Evolutionary conservation across 2,888 invertebrate genomes (phyloP).

Genomic region (Griposia aprilina): DNA sequence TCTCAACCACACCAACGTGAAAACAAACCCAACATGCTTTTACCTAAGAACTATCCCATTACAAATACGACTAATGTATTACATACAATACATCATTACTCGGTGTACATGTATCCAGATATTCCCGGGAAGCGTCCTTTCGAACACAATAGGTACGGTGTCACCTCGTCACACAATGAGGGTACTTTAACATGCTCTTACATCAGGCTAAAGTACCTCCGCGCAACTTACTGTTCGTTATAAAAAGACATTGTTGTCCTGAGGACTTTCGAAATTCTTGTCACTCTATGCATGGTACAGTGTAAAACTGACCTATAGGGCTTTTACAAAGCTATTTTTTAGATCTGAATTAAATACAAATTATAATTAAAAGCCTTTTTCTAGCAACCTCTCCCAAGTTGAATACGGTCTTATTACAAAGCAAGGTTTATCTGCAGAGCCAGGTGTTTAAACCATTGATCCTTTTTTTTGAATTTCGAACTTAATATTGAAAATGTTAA

Average conservation of each 20-base stretch:
- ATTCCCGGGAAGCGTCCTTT: slow-evolving; percentile 67
- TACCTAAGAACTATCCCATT: slow-evolving; percentile 53
- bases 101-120: slow-evolving; percentile 54
- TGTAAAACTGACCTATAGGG: slow-evolving; percentile 33
- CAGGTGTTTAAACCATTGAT: not conserved
- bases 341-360: not conserved
- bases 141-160: slow-evolving; percentile 77
- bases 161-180: slow-evolving; percentile 74
- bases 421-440: not conserved
- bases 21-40: slow-evolving; percentile 34
- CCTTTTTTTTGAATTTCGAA: not conserved
- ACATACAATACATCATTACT: slow-evolving; percentile 50
- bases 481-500: not conserved
- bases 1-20: slow-evolving; percentile 1
- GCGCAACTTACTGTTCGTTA: slow-evolving; percentile 71
- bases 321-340: not conserved
- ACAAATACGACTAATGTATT: slow-evolving; percentile 48
- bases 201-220: slow-evolving; percentile 66
- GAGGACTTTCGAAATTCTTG: slow-evolving; percentile 59
- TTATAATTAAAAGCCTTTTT: not conserved
- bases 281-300: slow-evolving; percentile 35
- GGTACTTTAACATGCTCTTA: slow-evolving; percentile 71
- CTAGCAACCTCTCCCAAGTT: not conserved
- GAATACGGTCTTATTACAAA: too few relatives aligned
- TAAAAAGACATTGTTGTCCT: slow-evolving; percentile 77